Conservation (phyloP, 2,113 vertebrate genomes). For the Plectropomus leopardus region DNA sequence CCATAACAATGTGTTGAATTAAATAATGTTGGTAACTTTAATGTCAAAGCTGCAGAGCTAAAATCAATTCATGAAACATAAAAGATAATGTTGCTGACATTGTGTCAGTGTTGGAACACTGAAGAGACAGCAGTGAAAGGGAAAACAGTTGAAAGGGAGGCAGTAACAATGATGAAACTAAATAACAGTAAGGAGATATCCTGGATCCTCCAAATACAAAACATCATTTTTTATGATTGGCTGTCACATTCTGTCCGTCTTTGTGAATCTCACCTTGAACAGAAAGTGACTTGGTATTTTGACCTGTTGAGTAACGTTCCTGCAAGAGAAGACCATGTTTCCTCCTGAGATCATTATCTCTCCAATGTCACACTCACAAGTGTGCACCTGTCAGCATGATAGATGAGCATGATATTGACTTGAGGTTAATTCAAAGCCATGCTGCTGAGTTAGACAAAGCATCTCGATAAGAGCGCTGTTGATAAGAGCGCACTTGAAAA, state of each 20-base stretch:
- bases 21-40: too few species aligned
- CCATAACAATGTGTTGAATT: too few species aligned
- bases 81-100: slow-evolving; percentile 1
- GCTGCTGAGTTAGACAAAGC: slow-evolving; percentile 66
- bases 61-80: not conserved
- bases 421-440: slow-evolving; percentile 75
- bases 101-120: not conserved
- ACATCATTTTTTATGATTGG: slow-evolving; percentile 1
- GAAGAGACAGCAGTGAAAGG: not conserved
- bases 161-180: too few species aligned
- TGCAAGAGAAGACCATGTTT: slow-evolving; percentile 42
- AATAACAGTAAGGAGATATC: not conserved
- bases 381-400: slow-evolving; percentile 73
- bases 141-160: not conserved
- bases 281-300: slow-evolving; percentile 24
- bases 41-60: slow-evolving; percentile 6
- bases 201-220: not conserved
- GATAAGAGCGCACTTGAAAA: slow-evolving; percentile 69
- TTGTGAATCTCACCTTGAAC: slow-evolving; percentile 23
- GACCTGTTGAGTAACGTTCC: slow-evolving; percentile 46
- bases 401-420: slow-evolving; percentile 75
- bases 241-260: not conserved
- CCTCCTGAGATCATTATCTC: slow-evolving; percentile 70
- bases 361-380: slow-evolving; percentile 69
- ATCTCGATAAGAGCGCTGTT: slow-evolving; percentile 59